phyloP scores from a whole-genome alignment of 2,888 invertebrate species.

The Perizoma flavofasciatum region DNA sequence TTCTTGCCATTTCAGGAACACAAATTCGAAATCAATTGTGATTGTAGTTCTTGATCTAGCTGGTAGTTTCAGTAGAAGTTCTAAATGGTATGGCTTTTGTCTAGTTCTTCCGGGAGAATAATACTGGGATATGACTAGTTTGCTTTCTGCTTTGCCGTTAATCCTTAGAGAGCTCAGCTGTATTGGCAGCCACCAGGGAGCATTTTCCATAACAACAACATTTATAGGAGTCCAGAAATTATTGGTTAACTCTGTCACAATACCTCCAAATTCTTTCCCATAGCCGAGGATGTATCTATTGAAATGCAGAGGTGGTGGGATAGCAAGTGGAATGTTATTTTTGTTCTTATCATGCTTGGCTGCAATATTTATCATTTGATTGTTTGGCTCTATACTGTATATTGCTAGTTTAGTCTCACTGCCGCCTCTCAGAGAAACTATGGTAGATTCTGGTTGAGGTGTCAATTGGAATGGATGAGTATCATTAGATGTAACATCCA shows the following conservation, averaged over 20 bases:
- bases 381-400: constrained; percentile 85
- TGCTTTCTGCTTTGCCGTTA: constrained; percentile 84
- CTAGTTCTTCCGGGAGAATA: constrained; percentile 92
- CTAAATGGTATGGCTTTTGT: constrained; percentile 93
- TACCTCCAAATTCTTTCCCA: constrained; percentile 95
- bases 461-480: constrained; percentile 85
- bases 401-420: constrained; percentile 87
- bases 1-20: constrained; percentile 99
- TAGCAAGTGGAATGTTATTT: constrained; percentile 76
- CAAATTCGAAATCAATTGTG: constrained; percentile 95
- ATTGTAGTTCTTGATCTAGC: constrained; percentile 91
- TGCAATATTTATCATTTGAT: constrained; percentile 87
- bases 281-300: constrained; percentile 94
- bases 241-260: constrained; percentile 93
- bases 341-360: constrained; percentile 77
- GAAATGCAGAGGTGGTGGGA: constrained; percentile 88
- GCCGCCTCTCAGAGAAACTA: constrained; percentile 88
- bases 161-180: constrained; percentile 94
- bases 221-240: constrained; percentile 90
- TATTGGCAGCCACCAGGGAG: constrained; percentile 95
- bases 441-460: constrained; percentile 84
- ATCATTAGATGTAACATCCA: constrained; percentile 88
- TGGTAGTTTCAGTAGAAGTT: constrained; percentile 91
- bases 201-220: constrained; percentile 93
- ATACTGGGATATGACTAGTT: constrained; percentile 81